Conservation (phyloP, 2,797 vertebrate genomes). For the Peromyscus aztecus region DNA sequence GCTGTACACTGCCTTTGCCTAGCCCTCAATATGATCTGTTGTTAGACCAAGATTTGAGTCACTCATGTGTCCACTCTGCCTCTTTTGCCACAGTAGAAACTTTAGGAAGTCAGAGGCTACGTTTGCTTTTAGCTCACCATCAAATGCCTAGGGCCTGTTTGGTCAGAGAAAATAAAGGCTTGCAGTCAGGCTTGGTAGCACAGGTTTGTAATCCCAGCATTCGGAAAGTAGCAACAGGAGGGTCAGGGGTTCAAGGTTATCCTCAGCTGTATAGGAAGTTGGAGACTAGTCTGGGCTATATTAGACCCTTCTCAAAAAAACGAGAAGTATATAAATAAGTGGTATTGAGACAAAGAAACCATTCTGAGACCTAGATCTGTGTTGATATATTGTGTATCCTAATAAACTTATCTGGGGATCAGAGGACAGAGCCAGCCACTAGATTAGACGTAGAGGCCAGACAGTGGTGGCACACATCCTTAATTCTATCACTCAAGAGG, state of each 20-base stretch:
- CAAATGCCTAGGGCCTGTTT: background rate
- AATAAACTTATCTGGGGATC: too few relatives aligned
- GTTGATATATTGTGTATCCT: too few relatives aligned
- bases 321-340: background rate
- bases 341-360: background rate
- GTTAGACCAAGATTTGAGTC: background rate
- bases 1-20: background rate
- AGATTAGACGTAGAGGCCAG: too few relatives aligned
- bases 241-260: background rate
- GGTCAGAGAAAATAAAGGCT: background rate
- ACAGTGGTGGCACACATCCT: too few relatives aligned
- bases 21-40: background rate
- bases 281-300: background rate
- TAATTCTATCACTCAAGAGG: too few relatives aligned
- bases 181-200: background rate
- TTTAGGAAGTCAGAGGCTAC: background rate
- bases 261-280: background rate
- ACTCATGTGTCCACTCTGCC: background rate
- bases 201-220: background rate
- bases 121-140: conserved; percentile 34
- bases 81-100: background rate
- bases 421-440: too few relatives aligned
- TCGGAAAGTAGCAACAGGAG: background rate
- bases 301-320: background rate
- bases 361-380: background rate